phyloP scores from a whole-genome alignment of 2,888 invertebrate genomes.

The Exocentrus adspersus region DNA sequence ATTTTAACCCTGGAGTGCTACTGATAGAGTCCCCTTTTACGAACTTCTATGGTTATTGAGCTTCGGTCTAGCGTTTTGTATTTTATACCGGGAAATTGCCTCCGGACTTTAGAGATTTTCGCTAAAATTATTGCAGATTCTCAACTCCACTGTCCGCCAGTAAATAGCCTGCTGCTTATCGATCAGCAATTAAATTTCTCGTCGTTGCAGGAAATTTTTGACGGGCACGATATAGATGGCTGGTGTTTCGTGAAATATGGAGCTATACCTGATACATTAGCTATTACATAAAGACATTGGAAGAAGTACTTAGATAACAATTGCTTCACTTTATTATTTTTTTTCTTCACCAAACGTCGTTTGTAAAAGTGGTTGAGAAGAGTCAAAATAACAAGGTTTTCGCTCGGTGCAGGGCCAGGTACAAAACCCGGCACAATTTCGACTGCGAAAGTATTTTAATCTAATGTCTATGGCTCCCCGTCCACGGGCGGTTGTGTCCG shows the following conservation, averaged over 20 bases:
- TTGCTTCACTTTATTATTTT: too few species aligned
- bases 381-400: too few species aligned
- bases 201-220: not conserved
- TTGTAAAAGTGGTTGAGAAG: too few species aligned
- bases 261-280: too few species aligned
- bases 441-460: slow-evolving; percentile 39
- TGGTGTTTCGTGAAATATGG: too few species aligned
- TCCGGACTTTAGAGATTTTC: slow-evolving; percentile 17
- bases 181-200: slow-evolving; percentile 7
- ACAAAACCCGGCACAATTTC: slow-evolving; percentile 17
- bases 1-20: not conserved
- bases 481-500: slow-evolving; percentile 44
- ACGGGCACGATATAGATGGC: too few species aligned
- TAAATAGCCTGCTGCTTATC: slow-evolving; percentile 19
- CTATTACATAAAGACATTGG: too few species aligned
- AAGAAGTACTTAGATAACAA: too few species aligned
- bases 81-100: slow-evolving; percentile 18
- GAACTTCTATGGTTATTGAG: slow-evolving; percentile 18
- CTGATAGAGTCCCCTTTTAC: not conserved
- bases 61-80: slow-evolving; percentile 3
- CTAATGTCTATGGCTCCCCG: slow-evolving; percentile 37
- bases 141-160: slow-evolving; percentile 2
- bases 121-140: slow-evolving; percentile 17
- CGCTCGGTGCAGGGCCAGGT: too few species aligned
- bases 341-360: too few species aligned